Evolutionary conservation across 1,140 invertebrate genomes (phyloP), one percentile per base, ranked within the genome.

Genomic region (Nixonia krombeini): DNA sequence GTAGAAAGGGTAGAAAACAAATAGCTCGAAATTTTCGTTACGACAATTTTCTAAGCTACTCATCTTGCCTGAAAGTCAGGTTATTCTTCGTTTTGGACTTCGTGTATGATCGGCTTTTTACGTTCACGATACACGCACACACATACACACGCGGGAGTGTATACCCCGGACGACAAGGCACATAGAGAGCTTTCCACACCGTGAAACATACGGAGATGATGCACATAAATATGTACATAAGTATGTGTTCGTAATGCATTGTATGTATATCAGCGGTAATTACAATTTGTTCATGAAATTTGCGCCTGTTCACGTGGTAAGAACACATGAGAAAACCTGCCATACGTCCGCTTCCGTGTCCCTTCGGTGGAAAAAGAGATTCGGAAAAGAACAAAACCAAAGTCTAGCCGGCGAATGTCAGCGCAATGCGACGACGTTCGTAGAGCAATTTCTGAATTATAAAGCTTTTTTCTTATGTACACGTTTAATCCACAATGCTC

Each of bases 271-370:
- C 72, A 74, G 72, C 74, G 72, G 46, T 78, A 77, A 77, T 78
- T 80, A 79, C 66, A 81, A 76, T 80, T 79, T 57, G 69, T 70
- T 75, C 70, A 46, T 66, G 64, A 73, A 79, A 65, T 73, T 47
- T 58, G 57, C 66, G 64, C 29, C 57, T 68, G 57, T 61, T 46
- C 46, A 53, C 56, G 45, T 52, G 45, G 38, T 52, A 52, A 31
- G 46, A 29, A 51, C 37, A 61, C 31, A 46, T 44, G 44, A 58
- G 10, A 44, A 53, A 51, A 55, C 63, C 42, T 59, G 51, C 46
- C 37, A 35, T 13, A 50, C 55, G 49, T 55, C 38, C 42, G 55
- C 35, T n/a, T 46, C 15, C 38, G 52, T 29, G 29, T 50, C 23
- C 45, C 31, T 9, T 33, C 12, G 13, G 41, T 37, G 53, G 37